Evolutionary conservation across 2,113 vertebrate species (phyloP).

Genomic region (Dendrocopos noguchii): DNA sequence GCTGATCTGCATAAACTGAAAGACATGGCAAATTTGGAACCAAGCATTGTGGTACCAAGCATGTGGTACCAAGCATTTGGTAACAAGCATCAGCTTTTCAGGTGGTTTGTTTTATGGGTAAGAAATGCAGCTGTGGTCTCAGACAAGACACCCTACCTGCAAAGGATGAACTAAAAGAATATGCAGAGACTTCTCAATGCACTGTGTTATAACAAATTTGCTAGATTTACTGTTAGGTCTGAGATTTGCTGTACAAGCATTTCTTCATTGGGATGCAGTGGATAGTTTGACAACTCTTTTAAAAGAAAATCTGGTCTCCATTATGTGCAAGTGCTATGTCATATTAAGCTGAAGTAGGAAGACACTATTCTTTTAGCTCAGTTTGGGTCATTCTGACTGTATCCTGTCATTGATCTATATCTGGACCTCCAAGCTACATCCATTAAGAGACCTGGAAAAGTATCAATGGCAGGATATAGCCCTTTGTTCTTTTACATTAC

Average conservation of each 20-base stretch:
- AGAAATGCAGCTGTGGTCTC: background rate
- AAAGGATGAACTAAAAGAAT: background rate
- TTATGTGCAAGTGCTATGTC: background rate
- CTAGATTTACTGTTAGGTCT: background rate
- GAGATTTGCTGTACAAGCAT: background rate
- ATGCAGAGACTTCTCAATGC: background rate
- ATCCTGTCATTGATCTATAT: conserved; percentile 36
- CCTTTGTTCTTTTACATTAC: conserved; percentile 36
- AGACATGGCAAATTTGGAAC: background rate
- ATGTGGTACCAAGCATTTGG: background rate
- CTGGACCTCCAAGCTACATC: background rate
- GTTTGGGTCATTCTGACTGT: background rate
- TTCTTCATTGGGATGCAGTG: background rate
- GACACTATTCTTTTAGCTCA: conserved; percentile 7
- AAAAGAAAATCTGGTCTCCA: background rate
- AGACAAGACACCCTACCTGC: background rate
- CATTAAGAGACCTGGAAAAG: background rate
- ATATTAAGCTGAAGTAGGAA: conserved; percentile 24
- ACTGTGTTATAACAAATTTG: background rate
- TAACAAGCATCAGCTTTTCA: background rate
- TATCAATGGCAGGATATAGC: conserved; percentile 48
- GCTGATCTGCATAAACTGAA: background rate
- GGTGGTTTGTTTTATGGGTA: background rate
- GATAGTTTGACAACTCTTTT: background rate
- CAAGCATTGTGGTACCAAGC: rapidly evolving